Evolutionary conservation across 2,888 invertebrate species (phyloP), one percentile per base, ranked within the genome.

Genomic region (Epinotia nisella): DNA sequence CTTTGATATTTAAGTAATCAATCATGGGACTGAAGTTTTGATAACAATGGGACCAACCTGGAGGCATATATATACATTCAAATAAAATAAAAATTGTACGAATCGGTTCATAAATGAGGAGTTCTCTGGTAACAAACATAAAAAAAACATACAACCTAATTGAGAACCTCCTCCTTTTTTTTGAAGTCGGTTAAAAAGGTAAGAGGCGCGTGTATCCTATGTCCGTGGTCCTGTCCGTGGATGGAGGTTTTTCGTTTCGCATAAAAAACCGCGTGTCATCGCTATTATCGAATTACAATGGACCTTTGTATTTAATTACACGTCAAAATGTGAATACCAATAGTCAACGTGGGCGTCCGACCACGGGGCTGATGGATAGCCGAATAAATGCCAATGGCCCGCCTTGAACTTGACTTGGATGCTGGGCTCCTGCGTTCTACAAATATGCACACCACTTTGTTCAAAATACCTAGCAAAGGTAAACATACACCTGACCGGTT

Each of bases 401-500:
- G 82, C 94, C 94, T 93, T 94, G 94, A 94, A 91, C 94, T 90
- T 92, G 87, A 82, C 83, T 83, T 83, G 84, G 88, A 85, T 87
- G 85, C 85, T 80, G 81, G 81, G 80, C 81, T 79, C 81, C 81
- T 78, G 80, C 80, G 76, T 79, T 76, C 80, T 78, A 78, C 80
- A 81, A 80, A 82, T 79, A 80, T 76, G 77, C 79, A 81, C 81
- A 78, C 76, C 76, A 79, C 82, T 82, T 78, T 79, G 76, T 75
- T 78, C 75, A 68, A 76, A 78, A 79, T 76, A 80, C 82, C 82
- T 82, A 81, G 78, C 83, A 78, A 83, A 84, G 82, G 85, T 87
- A 83, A 84, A 87, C 82, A 85, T 68, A 79, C 66, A 75, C 61
- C 75, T 74, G 87, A 90, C 90, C 89, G 90, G 91, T 92, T 88